A percentile compares a stretch with the other conserved stretches of the same genome.
phyloP scores from a whole-genome alignment of 2,113 vertebrate genomes.

The Sorex araneus region DNA sequence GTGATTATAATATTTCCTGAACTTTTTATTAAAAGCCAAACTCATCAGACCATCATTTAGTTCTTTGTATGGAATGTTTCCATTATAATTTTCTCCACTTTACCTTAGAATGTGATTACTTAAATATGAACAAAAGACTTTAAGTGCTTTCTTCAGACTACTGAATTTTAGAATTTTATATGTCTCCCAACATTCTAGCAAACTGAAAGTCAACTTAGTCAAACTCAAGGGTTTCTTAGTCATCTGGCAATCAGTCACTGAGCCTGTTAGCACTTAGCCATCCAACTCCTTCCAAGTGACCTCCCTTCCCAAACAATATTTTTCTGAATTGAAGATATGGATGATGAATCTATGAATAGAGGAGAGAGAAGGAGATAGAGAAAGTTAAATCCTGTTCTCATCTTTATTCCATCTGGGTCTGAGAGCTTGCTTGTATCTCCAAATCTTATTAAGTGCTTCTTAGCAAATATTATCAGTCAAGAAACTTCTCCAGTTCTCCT shows the following conservation, averaged over 20 bases:
- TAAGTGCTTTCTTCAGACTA: constrained; percentile 50
- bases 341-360: not conserved
- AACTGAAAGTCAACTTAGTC: constrained; percentile 29
- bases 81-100: not conserved
- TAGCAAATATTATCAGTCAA: constrained; percentile 62
- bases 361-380: not conserved
- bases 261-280: constrained; percentile 28
- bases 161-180: constrained; percentile 42
- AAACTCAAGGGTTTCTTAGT: constrained; percentile 18
- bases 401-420: constrained; percentile 61
- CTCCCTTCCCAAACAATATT: not conserved
- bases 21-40: not conserved
- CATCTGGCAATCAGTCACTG: not conserved
- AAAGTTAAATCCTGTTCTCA: not conserved
- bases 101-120: constrained; percentile 29
- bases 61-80: constrained; percentile 47
- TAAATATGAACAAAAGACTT: constrained; percentile 23
- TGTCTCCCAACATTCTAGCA: constrained; percentile 19
- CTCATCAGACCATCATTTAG: not conserved
- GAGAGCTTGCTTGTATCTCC: constrained; percentile 33
- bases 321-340: constrained; percentile 67
- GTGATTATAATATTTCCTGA: constrained; percentile 39
- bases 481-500: constrained; percentile 32
- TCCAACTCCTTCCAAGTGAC: not conserved
- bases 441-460: constrained; percentile 58